These are phyloP conservation scores for Callinectes sapidus DNA, from an alignment of 2,888 invertebrate genomes.

Conservation along the genomic window DNA sequence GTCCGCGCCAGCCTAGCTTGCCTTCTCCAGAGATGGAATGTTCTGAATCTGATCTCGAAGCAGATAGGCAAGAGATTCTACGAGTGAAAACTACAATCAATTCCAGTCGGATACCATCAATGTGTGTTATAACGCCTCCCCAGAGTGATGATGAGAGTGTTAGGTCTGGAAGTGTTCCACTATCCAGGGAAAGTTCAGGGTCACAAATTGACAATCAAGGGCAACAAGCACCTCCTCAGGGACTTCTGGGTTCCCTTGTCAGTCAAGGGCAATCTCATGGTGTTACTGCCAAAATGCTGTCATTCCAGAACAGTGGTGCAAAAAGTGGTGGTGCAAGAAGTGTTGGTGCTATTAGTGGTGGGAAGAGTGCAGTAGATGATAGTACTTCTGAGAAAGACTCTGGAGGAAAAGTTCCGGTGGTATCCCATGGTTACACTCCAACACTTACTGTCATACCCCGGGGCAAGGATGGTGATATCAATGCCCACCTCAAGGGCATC, in stretches of 20 bases:
- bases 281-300: slow-evolving; percentile 61
- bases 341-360: slow-evolving; percentile 62
- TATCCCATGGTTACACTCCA: slow-evolving; percentile 63
- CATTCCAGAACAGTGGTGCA: slow-evolving; percentile 68
- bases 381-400: slow-evolving; percentile 59
- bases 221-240: slow-evolving; percentile 62
- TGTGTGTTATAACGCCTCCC: slow-evolving; percentile 93
- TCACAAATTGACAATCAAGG: slow-evolving; percentile 58
- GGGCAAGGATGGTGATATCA: slow-evolving; percentile 66
- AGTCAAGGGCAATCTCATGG: slow-evolving; percentile 60
- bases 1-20: slow-evolving; percentile 65
- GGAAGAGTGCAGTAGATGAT: slow-evolving; percentile 52
- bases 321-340: slow-evolving; percentile 62
- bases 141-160: slow-evolving; percentile 90
- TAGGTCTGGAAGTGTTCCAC: slow-evolving; percentile 67
- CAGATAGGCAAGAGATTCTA: slow-evolving; percentile 89
- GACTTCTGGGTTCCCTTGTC: slow-evolving; percentile 54
- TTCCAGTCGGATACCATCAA: slow-evolving; percentile 91
- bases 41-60: slow-evolving; percentile 86
- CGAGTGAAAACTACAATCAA: slow-evolving; percentile 90
- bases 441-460: slow-evolving; percentile 68
- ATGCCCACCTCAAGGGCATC: slow-evolving; percentile 68
- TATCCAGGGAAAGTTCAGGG: slow-evolving; percentile 68
- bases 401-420: slow-evolving; percentile 45
- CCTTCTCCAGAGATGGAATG: slow-evolving; percentile 78